Percentiles rank a stretch among this genome's conserved stretches.
Conservation (phyloP, 2,797 vertebrate genomes). For the Rhabdomys pumilio region DNA sequence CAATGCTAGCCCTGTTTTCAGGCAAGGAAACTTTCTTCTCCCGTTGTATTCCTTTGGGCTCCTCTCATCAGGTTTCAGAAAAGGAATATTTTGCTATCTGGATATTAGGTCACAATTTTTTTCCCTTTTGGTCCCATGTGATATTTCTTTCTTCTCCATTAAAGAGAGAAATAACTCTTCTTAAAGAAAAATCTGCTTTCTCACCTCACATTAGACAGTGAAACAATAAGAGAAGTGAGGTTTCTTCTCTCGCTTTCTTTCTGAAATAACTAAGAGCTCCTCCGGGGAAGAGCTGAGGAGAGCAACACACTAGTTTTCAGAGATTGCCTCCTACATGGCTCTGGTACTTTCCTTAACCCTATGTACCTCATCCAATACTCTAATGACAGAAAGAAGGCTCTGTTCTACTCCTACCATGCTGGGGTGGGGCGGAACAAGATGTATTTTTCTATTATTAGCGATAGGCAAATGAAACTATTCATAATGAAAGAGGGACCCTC, state of each 20-base stretch:
- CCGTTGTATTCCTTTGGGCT: constrained; percentile 17
- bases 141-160: constrained; percentile 5
- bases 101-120: background rate
- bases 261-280: constrained; percentile 51
- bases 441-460: constrained; percentile 34
- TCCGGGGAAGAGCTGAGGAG: constrained; percentile 12
- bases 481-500: background rate
- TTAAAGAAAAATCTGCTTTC: constrained; percentile 40
- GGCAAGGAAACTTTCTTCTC: background rate
- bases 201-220: background rate
- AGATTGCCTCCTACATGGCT: constrained; percentile 25
- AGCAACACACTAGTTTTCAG: constrained; percentile 61
- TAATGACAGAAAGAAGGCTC: constrained; percentile 54
- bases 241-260: background rate
- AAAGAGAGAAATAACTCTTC: constrained; percentile 53
- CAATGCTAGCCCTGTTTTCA: background rate
- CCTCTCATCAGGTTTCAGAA: constrained; percentile 42
- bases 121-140: background rate
- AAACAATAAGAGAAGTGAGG: background rate
- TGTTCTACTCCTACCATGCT: constrained; percentile 13
- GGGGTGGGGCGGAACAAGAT: constrained; percentile 7
- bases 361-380: constrained; percentile 53
- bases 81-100: constrained; percentile 34
- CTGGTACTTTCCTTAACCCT: constrained; percentile 40
- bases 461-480: constrained; percentile 55